A percentile compares a stretch with the other conserved stretches of the same genome.
Evolutionary conservation across 2,888 invertebrate genomes (phyloP).

Genomic region (Furcula furcula): DNA sequence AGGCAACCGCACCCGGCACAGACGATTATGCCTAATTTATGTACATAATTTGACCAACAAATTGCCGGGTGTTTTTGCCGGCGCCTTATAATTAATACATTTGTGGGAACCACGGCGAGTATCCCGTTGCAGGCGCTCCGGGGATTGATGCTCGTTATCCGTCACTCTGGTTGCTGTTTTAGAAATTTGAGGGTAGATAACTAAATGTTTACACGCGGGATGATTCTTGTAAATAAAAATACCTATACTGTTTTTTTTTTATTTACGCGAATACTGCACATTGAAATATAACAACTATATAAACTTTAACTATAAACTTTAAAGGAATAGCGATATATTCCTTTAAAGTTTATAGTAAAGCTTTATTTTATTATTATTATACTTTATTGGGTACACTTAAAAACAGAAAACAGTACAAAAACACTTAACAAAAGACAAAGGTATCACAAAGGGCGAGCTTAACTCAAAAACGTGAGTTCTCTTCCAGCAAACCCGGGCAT

Average conservation of each 20-base stretch:
- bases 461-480: too few species aligned
- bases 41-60: conserved; percentile 48
- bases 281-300: not conserved
- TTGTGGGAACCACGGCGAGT: conserved; percentile 16
- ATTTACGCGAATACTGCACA: too few species aligned
- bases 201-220: too few species aligned
- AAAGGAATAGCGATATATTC: not conserved
- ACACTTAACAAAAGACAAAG: too few species aligned
- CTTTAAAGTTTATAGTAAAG: not conserved
- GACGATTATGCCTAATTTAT: conserved; percentile 49
- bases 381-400: too few species aligned
- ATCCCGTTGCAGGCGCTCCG: conserved; percentile 9
- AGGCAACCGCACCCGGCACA: conserved; percentile 16
- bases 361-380: too few species aligned
- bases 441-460: too few species aligned
- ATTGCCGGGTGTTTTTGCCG: conserved; percentile 38
- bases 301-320: not conserved
- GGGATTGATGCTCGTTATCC: conserved; percentile 3
- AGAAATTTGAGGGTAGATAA: not conserved
- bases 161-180: not conserved
- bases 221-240: too few species aligned
- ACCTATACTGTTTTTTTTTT: too few species aligned
- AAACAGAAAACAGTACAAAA: too few species aligned
- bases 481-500: too few species aligned
- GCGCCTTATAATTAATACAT: conserved; percentile 38